Conservation (phyloP, 2,797 vertebrate species). For the Synaphobranchus kaupii region DNA sequence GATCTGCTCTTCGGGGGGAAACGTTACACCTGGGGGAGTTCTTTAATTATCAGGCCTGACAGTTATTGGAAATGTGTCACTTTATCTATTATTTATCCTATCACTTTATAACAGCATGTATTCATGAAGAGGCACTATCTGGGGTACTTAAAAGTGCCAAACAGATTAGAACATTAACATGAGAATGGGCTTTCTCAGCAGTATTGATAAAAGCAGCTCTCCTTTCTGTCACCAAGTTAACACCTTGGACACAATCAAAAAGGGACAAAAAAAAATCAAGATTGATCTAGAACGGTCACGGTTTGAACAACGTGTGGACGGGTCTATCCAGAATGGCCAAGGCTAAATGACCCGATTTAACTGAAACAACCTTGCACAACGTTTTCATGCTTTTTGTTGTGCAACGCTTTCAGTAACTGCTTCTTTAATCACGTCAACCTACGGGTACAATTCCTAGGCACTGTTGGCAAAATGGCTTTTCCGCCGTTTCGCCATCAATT, state of each 20-base stretch:
- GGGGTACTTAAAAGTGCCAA: constrained; percentile 27
- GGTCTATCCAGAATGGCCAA: not conserved
- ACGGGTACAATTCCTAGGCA: not conserved
- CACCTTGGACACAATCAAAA: not conserved
- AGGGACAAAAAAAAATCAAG: not conserved
- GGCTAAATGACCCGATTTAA: not conserved
- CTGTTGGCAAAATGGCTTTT: not conserved
- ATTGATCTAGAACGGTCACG: not conserved
- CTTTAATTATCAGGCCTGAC: constrained; percentile 32
- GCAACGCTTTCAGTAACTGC: not conserved
- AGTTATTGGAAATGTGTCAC: constrained; percentile 27
- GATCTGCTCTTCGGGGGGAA: constrained; percentile 6
- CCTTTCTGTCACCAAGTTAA: constrained; percentile 17
- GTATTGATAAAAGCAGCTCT: constrained; percentile 33
- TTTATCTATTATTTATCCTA: constrained; percentile 30
- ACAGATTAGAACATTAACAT: constrained; percentile 38
- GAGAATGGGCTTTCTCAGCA: constrained; percentile 36
- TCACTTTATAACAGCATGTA: constrained; percentile 24
- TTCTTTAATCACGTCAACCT: not conserved
- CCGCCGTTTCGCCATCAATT: too few relatives aligned
- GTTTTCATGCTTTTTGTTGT: not conserved
- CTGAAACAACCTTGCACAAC: not conserved
- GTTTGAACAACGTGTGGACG: not conserved
- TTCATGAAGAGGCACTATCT: constrained; percentile 24
- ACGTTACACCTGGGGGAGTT: constrained; percentile 16